Evolutionary conservation across 2,797 vertebrate genomes (phyloP).

Genomic region (Yasuhikotakia modesta): DNA sequence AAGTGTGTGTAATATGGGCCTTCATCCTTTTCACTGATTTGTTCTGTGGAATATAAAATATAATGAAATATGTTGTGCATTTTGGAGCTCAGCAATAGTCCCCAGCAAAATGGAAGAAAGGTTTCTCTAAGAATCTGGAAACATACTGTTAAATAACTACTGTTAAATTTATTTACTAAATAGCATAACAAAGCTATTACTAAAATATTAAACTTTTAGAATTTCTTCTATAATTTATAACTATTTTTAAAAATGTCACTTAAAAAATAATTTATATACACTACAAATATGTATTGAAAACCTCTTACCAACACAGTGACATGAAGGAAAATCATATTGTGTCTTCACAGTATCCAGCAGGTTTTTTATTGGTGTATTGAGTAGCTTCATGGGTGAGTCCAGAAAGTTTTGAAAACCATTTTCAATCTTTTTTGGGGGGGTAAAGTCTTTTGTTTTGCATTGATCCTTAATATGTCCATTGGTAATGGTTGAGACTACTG

Average conservation of each 20-base stretch:
- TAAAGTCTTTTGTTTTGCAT: slow-evolving; percentile 79
- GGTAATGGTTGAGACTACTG: slow-evolving; percentile 83
- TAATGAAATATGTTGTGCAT: slow-evolving; percentile 19
- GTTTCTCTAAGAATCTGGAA: background rate
- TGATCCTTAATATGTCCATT: slow-evolving; percentile 76
- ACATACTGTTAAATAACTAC: background rate
- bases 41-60: slow-evolving; percentile 78
- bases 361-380: slow-evolving; percentile 93
- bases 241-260: background rate
- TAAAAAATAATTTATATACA: too few relatives aligned
- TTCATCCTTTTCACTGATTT: slow-evolving; percentile 99
- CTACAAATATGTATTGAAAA: background rate
- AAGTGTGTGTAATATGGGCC: slow-evolving; percentile 99
- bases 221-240: background rate
- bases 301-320: slow-evolving; percentile 95
- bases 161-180: background rate
- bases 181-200: background rate
- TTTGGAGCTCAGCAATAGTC: background rate
- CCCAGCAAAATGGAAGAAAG: background rate
- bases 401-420: slow-evolving; percentile 88
- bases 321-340: slow-evolving; percentile 96
- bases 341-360: slow-evolving; percentile 94
- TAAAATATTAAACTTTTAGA: background rate
- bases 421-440: slow-evolving; percentile 88
- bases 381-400: slow-evolving; percentile 92